Percentiles rank a stretch among this genome's conserved stretches.
These are phyloP conservation scores for Eurytoma californica DNA, from an alignment of 2,888 invertebrate species.

Conservation along the genomic window DNA sequence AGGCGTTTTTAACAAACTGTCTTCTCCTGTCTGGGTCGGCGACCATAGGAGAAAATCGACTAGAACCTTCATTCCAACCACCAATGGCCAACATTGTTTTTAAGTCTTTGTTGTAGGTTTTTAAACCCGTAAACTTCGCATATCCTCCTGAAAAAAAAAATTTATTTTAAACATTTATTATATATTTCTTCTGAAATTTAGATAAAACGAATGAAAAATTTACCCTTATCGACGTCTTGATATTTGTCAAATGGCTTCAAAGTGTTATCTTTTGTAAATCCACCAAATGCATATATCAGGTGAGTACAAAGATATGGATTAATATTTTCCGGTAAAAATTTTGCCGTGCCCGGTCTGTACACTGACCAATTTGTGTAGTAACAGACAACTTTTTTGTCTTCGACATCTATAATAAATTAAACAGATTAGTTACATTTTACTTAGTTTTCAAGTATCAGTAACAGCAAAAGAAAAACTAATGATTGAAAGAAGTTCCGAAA, in stretches of 20 bases:
- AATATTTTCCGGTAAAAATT: slow-evolving; percentile 94
- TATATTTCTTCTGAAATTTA: too few species aligned
- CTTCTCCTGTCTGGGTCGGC: slow-evolving; percentile 85
- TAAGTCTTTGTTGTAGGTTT: slow-evolving; percentile 93
- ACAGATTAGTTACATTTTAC: neutral
- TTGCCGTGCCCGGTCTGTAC: slow-evolving; percentile 91
- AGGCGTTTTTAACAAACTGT: slow-evolving; percentile 88
- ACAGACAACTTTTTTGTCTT: slow-evolving; percentile 88
- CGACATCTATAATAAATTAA: slow-evolving; percentile 68
- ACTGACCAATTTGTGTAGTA: slow-evolving; percentile 97
- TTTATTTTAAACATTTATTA: too few species aligned
- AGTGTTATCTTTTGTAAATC: slow-evolving; percentile 92
- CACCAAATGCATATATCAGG: slow-evolving; percentile 94
- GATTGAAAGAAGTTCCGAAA: neutral
- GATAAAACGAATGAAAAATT: slow-evolving; percentile 52
- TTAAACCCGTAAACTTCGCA: slow-evolving; percentile 93
- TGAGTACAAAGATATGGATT: slow-evolving; percentile 96
- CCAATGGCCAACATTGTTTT: slow-evolving; percentile 95
- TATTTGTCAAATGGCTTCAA: slow-evolving; percentile 95
- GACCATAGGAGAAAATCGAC: slow-evolving; percentile 91
- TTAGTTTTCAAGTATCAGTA: too few species aligned
- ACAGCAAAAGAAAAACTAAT: neutral
- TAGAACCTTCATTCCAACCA: slow-evolving; percentile 95
- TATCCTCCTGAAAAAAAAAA: slow-evolving; percentile 84
- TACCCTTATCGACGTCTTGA: slow-evolving; percentile 96